Base-by-base conservation (phyloP, 2,797 vertebrate genomes). In the Betta splendens region DNA sequence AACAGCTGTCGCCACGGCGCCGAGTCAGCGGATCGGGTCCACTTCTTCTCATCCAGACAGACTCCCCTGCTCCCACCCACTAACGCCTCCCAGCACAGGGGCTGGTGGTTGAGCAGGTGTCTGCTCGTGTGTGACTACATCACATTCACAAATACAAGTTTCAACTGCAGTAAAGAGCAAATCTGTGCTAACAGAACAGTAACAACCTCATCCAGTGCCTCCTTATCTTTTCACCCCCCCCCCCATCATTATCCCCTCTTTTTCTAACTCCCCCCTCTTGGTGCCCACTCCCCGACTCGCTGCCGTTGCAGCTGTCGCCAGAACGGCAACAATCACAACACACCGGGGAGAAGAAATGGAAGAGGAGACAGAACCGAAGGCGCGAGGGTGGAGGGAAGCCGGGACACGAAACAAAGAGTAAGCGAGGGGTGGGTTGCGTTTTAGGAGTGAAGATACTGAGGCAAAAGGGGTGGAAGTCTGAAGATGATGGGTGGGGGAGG, bases 241-340 rank as follows among this genome's bases (percentile, higher is more conserved):
- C 21, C 44, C 38, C 45, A 61, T 53, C 21, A 13, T 33, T 47
- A 38, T 13, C 55, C 52, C 46, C 18, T 28, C 40, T 16, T 8
- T 23, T 18, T 42, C 29, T 37, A 52, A 44, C 32, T 20, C 42
- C 56, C 48, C 53, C 36, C 46, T 18, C 29, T 64, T n/a, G 23
- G 46, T 59, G 57, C 69, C 71, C 51, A 54, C 58, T 62, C 60
- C 54, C 55, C 25, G 48, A 52, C 76, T 85, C 65, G 70, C 79
- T 87, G 78, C 72, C 69, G 57, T 66, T 83, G 81, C 82, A 89
- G 85, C 85, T 87, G 85, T 85, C 55, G 69, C 70, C 79, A 65
- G 73, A 62, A 70, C 57, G 84, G 60, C 81, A 80, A 59, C 53
- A 11, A 77, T 82, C 77, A 51, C 73, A 79, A 67, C 70, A 77